A percentile compares a stretch with the other conserved stretches of the same genome.
Evolutionary conservation across 2,797 vertebrate species (phyloP).

Genomic region (Smutsia gigantea): DNA sequence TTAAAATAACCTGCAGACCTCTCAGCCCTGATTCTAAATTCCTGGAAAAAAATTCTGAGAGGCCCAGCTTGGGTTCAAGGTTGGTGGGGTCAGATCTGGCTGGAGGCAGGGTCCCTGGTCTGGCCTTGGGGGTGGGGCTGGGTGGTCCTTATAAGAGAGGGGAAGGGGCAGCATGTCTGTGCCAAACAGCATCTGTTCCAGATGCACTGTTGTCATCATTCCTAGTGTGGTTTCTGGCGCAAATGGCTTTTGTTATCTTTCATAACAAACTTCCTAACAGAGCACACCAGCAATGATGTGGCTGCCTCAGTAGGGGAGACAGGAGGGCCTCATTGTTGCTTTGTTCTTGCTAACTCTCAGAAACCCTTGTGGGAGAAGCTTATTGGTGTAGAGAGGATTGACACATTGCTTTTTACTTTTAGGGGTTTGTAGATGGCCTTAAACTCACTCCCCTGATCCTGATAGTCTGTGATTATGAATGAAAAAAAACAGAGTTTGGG

Average conservation of each 20-base stretch:
- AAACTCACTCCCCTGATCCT: background rate
- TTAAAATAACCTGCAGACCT: background rate
- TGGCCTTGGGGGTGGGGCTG: background rate
- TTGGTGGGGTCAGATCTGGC: background rate
- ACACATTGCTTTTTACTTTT: background rate
- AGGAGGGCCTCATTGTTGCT: background rate
- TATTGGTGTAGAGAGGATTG: background rate
- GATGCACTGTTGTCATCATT: background rate
- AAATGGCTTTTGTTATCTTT: background rate
- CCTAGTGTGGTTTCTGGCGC: background rate
- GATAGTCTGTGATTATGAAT: background rate
- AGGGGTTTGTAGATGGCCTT: background rate
- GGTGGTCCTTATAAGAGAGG: background rate
- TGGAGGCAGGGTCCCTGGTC: background rate
- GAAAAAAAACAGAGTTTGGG: background rate
- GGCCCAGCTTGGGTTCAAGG: background rate
- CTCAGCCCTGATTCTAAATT: background rate
- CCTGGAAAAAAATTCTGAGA: background rate
- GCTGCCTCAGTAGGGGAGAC: background rate
- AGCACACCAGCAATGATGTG: background rate
- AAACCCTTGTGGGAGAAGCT: background rate
- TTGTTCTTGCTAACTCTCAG: background rate
- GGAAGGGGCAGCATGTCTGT: rapidly evolving
- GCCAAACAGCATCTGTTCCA: background rate
- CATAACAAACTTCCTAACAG: background rate